Percentiles rank a stretch among this genome's conserved stretches.
Evolutionary conservation across 2,888 invertebrate genomes (phyloP).

Genomic region (Chrysolina americana): DNA sequence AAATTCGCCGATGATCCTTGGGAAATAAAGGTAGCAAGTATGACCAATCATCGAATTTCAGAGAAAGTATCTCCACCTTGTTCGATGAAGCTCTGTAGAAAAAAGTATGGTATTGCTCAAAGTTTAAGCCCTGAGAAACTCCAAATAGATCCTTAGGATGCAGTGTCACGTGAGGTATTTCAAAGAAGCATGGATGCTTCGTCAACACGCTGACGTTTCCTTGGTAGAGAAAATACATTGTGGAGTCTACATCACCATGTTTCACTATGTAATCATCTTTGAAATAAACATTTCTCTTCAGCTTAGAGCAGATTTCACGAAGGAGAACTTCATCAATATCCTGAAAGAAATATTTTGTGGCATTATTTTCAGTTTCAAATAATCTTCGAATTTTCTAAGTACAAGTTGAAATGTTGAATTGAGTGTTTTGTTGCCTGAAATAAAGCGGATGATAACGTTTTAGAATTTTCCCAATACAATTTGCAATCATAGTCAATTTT

Average conservation of each 20-base stretch:
- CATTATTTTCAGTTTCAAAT: background rate
- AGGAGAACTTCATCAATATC: constrained; percentile 70
- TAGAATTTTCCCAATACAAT: too few relatives aligned
- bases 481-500: too few relatives aligned
- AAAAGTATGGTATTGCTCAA: constrained; percentile 72
- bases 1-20: constrained; percentile 57
- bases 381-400: too few relatives aligned
- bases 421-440: too few relatives aligned
- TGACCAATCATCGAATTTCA: constrained; percentile 72
- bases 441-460: too few relatives aligned
- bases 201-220: constrained; percentile 74
- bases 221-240: constrained; percentile 74
- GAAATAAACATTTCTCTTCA: constrained; percentile 72
- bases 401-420: too few relatives aligned
- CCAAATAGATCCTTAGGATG: constrained; percentile 74
- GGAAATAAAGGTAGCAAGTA: constrained; percentile 66
- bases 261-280: constrained; percentile 74
- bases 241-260: constrained; percentile 72
- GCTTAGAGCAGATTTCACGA: constrained; percentile 71
- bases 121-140: constrained; percentile 72
- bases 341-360: constrained; percentile 54
- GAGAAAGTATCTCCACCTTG: constrained; percentile 70
- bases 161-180: constrained; percentile 71
- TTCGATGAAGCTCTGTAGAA: constrained; percentile 72
- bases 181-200: constrained; percentile 71